Conservation (phyloP, 2,888 invertebrate genomes). For the Xylota sylvarum region DNA sequence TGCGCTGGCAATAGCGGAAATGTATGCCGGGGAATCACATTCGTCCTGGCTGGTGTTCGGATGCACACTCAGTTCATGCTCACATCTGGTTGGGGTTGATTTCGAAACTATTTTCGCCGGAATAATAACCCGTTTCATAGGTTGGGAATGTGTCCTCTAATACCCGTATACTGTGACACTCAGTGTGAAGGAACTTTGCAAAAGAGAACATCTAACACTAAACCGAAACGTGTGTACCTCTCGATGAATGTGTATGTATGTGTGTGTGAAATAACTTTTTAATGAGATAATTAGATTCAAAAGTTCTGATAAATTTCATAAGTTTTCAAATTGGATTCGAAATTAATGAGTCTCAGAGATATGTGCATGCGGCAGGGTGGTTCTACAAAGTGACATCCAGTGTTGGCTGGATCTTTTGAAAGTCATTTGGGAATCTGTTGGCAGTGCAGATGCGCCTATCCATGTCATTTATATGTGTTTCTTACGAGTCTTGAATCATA, state of each 20-base stretch:
- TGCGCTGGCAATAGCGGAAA: slow-evolving; percentile 48
- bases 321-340: slow-evolving; percentile 75
- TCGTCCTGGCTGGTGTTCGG: slow-evolving; percentile 39
- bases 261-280: slow-evolving; percentile 83
- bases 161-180: slow-evolving; percentile 30
- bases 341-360: slow-evolving; percentile 70
- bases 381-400: slow-evolving; percentile 53
- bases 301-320: slow-evolving; percentile 76
- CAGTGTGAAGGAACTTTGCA: slow-evolving; percentile 55
- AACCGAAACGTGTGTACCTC: slow-evolving; percentile 29
- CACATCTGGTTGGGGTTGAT: slow-evolving; percentile 54
- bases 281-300: slow-evolving; percentile 81
- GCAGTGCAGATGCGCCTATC: slow-evolving; percentile 53
- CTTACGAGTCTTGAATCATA: background rate
- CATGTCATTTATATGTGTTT: slow-evolving; percentile 10
- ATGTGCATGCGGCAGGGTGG: slow-evolving; percentile 15
- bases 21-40: slow-evolving; percentile 37
- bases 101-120: slow-evolving; percentile 59
- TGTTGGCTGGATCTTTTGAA: slow-evolving; percentile 44
- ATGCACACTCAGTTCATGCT: background rate
- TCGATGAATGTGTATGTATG: slow-evolving; percentile 74
- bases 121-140: slow-evolving; percentile 62
- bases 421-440: slow-evolving; percentile 43
- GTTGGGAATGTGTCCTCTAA: slow-evolving; percentile 46
- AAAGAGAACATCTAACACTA: slow-evolving; percentile 33